Base-by-base conservation (phyloP, 2,113 vertebrate genomes). In the Theropithecus gelada region DNA sequence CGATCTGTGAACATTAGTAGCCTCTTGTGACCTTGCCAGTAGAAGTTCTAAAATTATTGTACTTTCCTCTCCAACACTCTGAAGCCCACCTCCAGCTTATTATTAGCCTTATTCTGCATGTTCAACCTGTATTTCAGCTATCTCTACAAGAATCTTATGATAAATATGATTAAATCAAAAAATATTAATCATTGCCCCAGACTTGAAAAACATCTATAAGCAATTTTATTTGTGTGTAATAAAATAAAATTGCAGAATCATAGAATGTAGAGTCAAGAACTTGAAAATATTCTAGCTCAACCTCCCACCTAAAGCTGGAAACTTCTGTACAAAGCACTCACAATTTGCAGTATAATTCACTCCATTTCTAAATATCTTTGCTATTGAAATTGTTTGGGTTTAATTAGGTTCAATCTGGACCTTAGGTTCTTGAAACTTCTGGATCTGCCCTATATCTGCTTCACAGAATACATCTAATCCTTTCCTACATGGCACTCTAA, bases 111-210 rank as follows among this genome's bases (percentile, higher is more conserved):
- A 23, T 50, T 89, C 50, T 84, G 8, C 80, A 72, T 92, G 87
- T 17, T 30, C 20, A 76, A 97, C 11, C 45, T 97, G 95, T 12
- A 70, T 11, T 93, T 68, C 93, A 93, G 45, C 76, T 90, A 13
- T 96, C 97, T 94, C 75, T 82, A 92, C 45, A 25, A 90, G 13
- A 30, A 97, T 40, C 48, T 94, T 96, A 84, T 87, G 72, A 87
- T 18, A 25, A 78, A 11, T 81, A 59, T 82, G 75, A 81, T 90
- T 43, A 90, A 95, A 50, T 3, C 22, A 87, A 86, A 57, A 92
- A 11, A 64, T 87, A 18, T n/a, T 87, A 76, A 96, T 80, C 27
- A 57, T 48, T 96, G 48, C 93, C 30, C 1, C 0, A 75, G 8
- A 72, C 14, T 93, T 87, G 11, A 82, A 85, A 95, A 91, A 92